Evolutionary conservation across 2,797 vertebrate species (phyloP), one percentile per base, ranked within the genome.

Genomic region (Ctenochaetus hawaiiensis): DNA sequence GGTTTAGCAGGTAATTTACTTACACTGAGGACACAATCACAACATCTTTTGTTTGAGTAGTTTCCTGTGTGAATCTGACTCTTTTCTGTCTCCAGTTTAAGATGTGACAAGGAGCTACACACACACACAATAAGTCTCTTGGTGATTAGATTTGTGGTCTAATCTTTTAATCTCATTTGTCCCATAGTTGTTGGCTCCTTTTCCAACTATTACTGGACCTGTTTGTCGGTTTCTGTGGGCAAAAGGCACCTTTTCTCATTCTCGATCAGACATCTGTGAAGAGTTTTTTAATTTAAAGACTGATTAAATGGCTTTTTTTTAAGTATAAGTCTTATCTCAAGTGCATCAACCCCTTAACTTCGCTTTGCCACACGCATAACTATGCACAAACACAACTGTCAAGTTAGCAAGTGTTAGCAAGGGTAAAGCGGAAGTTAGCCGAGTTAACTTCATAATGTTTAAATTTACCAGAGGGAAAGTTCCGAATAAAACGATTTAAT

Each of bases 101-200:
- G 30, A 39, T 65, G 16, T 45, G 66, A 73, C 63, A 49, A 9
- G 9, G 48, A 60, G 70, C 57, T 57, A 77, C 56, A 53, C 56
- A 30, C 61, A 68, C 71, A 73, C 56, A 53, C 62, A 37, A 61
- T 20, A 18, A 70, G 54, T 58, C 75, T 77, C 48, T 41, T 20
- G 66, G 11, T 82, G 72, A 91, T 88, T 59, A 77, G 78, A 86
- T 85, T 76, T 68, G 69, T 74, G 18, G 77, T 57, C 39, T 78
- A 87, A 89, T 82, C 84, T 53, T 70, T 85, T 91, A 84, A 91
- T 92, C 86, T 78, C 18, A 67, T 89, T 90, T 85, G 74, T 80
- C 64, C 64, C 34, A 72, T 87, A 51, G 80, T 53, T 57, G 14
- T 75, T 80, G 87, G 82, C 78, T 59, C 30, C 17, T 56, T 39